A percentile compares a stretch with the other conserved stretches of the same genome.
Conservation (phyloP, 2,888 invertebrate genomes). For the Oligia fasciuncula region DNA sequence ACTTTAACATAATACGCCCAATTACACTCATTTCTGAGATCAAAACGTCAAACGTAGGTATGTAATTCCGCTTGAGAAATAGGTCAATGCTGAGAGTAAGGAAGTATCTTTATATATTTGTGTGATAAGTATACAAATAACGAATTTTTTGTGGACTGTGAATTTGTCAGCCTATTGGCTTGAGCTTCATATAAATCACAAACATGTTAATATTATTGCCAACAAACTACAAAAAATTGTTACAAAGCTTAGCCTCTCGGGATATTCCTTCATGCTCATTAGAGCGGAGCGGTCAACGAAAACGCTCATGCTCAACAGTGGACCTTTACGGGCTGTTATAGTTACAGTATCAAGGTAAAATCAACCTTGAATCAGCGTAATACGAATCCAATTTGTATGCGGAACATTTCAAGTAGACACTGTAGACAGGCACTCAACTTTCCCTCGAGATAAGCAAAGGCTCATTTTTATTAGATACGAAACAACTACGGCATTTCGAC, state of each 20-base stretch:
- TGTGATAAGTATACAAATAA: background rate
- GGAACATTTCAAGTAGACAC: constrained; percentile 19
- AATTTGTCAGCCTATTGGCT: background rate
- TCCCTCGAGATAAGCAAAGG: constrained; percentile 42
- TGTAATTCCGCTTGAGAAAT: constrained; percentile 7
- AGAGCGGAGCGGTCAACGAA: constrained; percentile 27
- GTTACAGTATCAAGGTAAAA: constrained; percentile 10
- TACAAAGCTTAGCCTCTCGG: background rate
- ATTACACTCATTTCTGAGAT: background rate
- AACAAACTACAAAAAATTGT: background rate
- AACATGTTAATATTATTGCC: background rate
- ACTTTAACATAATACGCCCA: background rate
- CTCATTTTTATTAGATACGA: constrained; percentile 51
- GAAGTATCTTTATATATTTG: background rate
- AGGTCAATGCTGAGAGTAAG: background rate
- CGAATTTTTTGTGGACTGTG: background rate
- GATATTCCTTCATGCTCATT: constrained; percentile 10
- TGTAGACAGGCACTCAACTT: constrained; percentile 26
- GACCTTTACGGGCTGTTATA: constrained; percentile 9
- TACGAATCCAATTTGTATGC: constrained; percentile 17
- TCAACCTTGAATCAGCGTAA: constrained; percentile 15
- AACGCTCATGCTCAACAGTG: background rate
- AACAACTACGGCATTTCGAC: constrained; percentile 38
- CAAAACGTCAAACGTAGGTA: no score
- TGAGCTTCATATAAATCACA: background rate